These are phyloP conservation scores for Drosophila yooni DNA, from an alignment of 2,888 invertebrate species.

Conservation along the genomic window DNA sequence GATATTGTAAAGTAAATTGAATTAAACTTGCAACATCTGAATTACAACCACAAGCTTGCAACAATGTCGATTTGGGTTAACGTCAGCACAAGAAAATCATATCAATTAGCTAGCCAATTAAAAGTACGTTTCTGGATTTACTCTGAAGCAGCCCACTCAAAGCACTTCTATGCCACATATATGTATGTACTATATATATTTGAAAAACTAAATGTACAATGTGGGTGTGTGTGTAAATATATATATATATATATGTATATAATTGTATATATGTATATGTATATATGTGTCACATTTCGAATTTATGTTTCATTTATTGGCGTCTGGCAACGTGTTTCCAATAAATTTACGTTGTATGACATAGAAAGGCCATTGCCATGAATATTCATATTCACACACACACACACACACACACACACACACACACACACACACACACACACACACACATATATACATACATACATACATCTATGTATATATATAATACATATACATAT, in stretches of 20 bases:
- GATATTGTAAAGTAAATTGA: neutral
- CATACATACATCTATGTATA: neutral
- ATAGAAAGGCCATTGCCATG: constrained; percentile 54
- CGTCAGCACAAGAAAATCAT: neutral
- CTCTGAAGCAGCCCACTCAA: neutral
- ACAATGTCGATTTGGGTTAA: neutral
- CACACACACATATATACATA: constrained; percentile 22
- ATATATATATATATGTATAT: neutral
- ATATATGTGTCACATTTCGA: constrained; percentile 29
- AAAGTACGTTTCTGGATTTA: neutral
- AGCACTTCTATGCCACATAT: neutral
- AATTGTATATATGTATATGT: constrained; percentile 3
- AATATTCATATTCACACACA: constrained; percentile 43
- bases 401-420: constrained; percentile 31
- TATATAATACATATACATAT: neutral
- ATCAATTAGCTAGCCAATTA: neutral
- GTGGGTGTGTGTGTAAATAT: neutral
- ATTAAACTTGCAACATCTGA: neutral
- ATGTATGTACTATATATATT: neutral
- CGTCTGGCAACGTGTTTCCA: constrained; percentile 67
- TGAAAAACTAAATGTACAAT: neutral
- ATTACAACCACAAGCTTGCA: neutral
- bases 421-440: constrained; percentile 17
- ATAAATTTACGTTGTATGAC: constrained; percentile 66
- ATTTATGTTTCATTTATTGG: constrained; percentile 79